These are phyloP conservation scores for Pluvianellus socialis DNA, from an alignment of 2,113 vertebrate genomes.

Conservation along the genomic window DNA sequence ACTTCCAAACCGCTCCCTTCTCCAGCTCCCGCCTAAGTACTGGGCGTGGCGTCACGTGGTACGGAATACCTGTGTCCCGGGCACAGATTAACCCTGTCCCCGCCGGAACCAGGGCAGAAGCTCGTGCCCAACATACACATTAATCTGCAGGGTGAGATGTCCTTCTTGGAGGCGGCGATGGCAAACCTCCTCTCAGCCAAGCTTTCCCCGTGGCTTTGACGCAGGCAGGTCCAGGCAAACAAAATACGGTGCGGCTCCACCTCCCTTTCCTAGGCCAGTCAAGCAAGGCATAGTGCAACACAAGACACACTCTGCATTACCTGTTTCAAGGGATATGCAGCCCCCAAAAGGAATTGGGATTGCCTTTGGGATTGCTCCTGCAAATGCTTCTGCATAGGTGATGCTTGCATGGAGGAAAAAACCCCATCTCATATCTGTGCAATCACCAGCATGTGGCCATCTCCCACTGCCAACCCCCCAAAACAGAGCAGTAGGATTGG, in stretches of 20 bases:
- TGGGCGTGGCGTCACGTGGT: no score
- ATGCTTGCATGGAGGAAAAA: neutral
- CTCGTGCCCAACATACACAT: neutral
- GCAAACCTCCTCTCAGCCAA: neutral
- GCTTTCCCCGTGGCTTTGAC: accelerated
- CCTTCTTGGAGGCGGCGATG: neutral
- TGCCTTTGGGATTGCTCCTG: neutral
- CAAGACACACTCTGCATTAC: accelerated
- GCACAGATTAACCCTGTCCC: no score
- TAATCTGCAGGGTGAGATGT: neutral
- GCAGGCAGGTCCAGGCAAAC: neutral
- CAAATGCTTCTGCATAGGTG: neutral
- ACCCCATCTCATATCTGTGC: neutral
- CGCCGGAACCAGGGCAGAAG: no score
- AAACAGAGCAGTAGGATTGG: neutral
- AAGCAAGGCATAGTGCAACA: neutral
- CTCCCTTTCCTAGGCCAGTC: neutral
- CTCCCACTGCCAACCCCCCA: neutral
- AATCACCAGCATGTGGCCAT: neutral
- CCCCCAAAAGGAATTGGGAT: neutral
- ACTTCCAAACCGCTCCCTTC: no score
- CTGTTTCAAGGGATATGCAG: neutral
- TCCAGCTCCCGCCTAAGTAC: no score
- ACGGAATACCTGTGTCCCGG: no score
- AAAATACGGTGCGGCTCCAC: neutral